Base-by-base conservation (phyloP, 2,113 vertebrate genomes). In the Pampusana beccarii region DNA sequence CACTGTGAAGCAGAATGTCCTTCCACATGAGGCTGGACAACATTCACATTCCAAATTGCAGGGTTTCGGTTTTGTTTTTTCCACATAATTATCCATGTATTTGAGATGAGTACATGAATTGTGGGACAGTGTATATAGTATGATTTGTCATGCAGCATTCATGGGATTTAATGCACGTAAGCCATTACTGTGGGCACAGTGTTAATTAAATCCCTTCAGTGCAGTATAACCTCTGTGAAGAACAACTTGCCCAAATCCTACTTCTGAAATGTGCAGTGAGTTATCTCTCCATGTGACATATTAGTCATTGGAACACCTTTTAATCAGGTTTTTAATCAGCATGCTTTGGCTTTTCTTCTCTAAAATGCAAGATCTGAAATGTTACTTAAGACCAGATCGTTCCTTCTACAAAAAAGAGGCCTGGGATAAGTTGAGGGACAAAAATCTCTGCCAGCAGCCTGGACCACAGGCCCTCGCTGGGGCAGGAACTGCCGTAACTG, bases 1-100 rank as follows among this genome's bases (percentile, higher is more conserved):
- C 31, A 40, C 95, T 96, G 96, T 89, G 96, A 95, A 95, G 91
- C 96, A 96, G 95, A 87, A 91, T 95, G 96, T 84, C 84, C 80
- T 96, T 93, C 94, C 2, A 8, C 40, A 28, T 75, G 95, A 84
- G 57, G 77, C 86, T 97, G 96, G 87, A 84, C 77, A 92, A 16
- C 26, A 34, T 84, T 93, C 84, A 40, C 40, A 70, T 82, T 95
- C 56, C 86, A 93, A 92, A 67, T 48, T 88, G 90, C 42, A 75
- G 69, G 0, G 4, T 19, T 46, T 46, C 19, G 16, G 44, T 3
- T 46, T 46, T 46, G 44, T 53, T 54, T 88, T 79, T 88, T 92
- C 81, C 78, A 31, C 31, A 15, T 89, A 67, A 69, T 81, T 56
- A 87, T 91, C 57, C 8, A 2, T 75, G 69, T 71, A n/a, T 40